These are phyloP conservation scores for Hemitrygon akajei DNA, from an alignment of 2,797 vertebrate species.

Conservation along the genomic window DNA sequence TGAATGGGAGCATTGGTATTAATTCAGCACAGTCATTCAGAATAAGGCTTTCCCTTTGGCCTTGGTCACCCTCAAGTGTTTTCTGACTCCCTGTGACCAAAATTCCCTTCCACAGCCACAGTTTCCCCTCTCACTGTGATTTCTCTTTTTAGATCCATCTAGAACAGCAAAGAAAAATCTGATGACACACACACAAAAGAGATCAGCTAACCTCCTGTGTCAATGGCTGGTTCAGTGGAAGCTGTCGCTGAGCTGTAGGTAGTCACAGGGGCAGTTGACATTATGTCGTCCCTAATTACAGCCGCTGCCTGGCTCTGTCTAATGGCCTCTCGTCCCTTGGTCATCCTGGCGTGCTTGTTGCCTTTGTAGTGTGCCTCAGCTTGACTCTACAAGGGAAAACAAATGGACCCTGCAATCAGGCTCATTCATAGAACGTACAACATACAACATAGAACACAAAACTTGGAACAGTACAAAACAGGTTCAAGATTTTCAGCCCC, in stretches of 20 bases:
- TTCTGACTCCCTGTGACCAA: too few relatives aligned
- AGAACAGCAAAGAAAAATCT: not conserved
- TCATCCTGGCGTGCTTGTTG: conserved; percentile 81
- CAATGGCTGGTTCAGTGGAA: too few relatives aligned
- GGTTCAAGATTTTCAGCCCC: too few relatives aligned
- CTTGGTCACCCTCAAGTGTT: too few relatives aligned
- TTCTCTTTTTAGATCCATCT: too few relatives aligned
- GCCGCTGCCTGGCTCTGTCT: conserved; percentile 71
- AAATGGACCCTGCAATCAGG: conserved; percentile 30
- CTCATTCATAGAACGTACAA: not conserved
- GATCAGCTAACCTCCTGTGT: not conserved
- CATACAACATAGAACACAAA: not conserved
- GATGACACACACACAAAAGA: not conserved
- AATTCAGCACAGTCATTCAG: too few relatives aligned
- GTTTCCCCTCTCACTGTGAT: too few relatives aligned
- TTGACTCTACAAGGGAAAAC: conserved; percentile 66
- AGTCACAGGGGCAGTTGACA: conserved; percentile 52
- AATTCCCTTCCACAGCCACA: too few relatives aligned
- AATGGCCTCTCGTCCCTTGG: conserved; percentile 86
- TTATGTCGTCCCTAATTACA: conserved; percentile 62
- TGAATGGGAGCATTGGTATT: too few relatives aligned
- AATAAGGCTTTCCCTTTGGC: too few relatives aligned
- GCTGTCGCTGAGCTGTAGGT: conserved; percentile 40
- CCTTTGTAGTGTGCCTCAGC: conserved; percentile 93
- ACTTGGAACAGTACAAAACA: not conserved